phyloP scores from a whole-genome alignment of 2,113 vertebrate genomes.

The Cyanoderma ruficeps region DNA sequence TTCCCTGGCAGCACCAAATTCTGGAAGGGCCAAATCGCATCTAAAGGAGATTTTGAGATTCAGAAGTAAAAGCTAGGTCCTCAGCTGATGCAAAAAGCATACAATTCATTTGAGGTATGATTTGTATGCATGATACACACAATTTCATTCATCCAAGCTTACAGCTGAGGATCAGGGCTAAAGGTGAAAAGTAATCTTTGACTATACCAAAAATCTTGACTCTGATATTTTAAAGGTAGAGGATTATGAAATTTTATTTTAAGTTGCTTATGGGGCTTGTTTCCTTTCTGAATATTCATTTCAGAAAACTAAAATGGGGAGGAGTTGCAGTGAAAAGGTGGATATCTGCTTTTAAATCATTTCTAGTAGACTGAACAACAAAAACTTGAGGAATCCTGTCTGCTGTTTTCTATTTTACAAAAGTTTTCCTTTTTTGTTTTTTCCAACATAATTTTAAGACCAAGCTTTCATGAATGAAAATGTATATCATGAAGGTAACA shows the following conservation, averaged over 20 bases:
- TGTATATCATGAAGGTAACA: neutral
- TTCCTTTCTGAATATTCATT: neutral
- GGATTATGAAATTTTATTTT: neutral
- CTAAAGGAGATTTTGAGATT: slow-evolving; percentile 11
- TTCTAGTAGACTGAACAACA: neutral
- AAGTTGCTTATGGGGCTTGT: neutral
- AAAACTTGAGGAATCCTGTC: neutral
- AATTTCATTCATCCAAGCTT: neutral
- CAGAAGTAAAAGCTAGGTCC: neutral
- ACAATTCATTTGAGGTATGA: neutral
- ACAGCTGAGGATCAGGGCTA: neutral
- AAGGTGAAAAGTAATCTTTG: neutral
- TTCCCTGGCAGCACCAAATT: neutral
- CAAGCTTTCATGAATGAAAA: neutral
- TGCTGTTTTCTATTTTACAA: neutral
- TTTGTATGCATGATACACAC: neutral
- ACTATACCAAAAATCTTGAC: neutral
- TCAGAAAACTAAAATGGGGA: neutral
- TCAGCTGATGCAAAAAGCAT: neutral
- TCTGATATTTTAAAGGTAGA: neutral
- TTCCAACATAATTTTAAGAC: neutral
- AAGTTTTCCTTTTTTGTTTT: neutral
- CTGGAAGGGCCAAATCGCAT: neutral
- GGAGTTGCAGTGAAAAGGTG: neutral
- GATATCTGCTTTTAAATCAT: neutral